These are phyloP conservation scores for Emberiza fucata DNA, from an alignment of 2,113 vertebrate species.

Conservation along the genomic window DNA sequence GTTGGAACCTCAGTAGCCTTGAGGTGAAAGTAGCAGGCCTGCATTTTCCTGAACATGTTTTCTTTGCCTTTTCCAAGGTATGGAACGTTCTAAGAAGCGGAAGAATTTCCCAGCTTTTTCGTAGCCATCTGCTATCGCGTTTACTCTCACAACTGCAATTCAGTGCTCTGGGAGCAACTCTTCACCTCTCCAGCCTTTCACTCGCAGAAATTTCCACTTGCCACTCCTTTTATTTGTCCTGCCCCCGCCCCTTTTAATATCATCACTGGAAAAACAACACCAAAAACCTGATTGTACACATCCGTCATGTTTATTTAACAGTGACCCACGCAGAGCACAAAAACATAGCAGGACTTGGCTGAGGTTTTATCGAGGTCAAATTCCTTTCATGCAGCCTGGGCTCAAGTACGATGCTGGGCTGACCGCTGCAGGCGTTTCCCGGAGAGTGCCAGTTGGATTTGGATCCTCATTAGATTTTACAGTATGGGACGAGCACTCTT, in stretches of 20 bases:
- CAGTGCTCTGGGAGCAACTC: neutral
- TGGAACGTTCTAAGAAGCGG: neutral
- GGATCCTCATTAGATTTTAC: neutral
- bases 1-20: neutral
- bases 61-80: neutral
- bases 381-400: neutral
- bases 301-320: neutral
- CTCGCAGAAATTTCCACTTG: neutral
- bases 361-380: neutral
- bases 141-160: neutral
- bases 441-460: neutral
- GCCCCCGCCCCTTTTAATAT: neutral
- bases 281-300: neutral
- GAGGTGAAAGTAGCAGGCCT: neutral
- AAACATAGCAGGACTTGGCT: neutral
- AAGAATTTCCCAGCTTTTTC: neutral
- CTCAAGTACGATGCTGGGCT: neutral
- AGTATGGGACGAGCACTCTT: neutral
- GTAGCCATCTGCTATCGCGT: neutral
- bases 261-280: neutral
- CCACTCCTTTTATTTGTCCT: neutral
- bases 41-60: neutral
- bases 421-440: neutral
- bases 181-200: neutral
- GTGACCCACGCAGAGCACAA: neutral